phyloP scores from a whole-genome alignment of 2,888 invertebrate species.

The Dryobota labecula region DNA sequence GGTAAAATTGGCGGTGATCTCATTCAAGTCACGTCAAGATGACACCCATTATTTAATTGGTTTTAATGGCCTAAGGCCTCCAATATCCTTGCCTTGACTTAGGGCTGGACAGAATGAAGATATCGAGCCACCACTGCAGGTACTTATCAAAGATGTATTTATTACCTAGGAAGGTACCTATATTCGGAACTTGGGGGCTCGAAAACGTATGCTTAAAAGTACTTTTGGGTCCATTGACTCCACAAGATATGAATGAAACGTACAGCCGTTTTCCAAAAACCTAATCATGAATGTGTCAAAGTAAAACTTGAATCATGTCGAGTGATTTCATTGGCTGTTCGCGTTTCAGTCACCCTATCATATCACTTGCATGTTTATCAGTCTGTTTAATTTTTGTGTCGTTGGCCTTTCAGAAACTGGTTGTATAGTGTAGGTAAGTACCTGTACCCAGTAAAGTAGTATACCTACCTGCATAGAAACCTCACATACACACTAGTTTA shows the following conservation, averaged over 20 bases:
- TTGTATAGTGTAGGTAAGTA: not conserved
- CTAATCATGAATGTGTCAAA: not conserved
- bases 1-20: not conserved
- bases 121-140: not conserved
- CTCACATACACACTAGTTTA: not conserved
- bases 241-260: not conserved
- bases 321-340: slow-evolving; percentile 5
- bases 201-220: not conserved
- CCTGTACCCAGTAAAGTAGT: not conserved
- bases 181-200: not conserved
- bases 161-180: not conserved
- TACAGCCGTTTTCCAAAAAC: not conserved
- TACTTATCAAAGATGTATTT: not conserved
- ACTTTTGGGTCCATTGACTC: not conserved
- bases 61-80: not conserved
- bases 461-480: not conserved
- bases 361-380: not conserved
- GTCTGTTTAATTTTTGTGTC: not conserved
- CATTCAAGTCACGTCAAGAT: slow-evolving; percentile 1
- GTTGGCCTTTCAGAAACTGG: not conserved
- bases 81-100: not conserved
- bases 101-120: not conserved
- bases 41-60: not conserved
- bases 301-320: slow-evolving; percentile 2
- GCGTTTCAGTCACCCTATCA: not conserved